Base-by-base conservation (phyloP, 1,140 invertebrate genomes). In the Brachionus plicatilis region DNA sequence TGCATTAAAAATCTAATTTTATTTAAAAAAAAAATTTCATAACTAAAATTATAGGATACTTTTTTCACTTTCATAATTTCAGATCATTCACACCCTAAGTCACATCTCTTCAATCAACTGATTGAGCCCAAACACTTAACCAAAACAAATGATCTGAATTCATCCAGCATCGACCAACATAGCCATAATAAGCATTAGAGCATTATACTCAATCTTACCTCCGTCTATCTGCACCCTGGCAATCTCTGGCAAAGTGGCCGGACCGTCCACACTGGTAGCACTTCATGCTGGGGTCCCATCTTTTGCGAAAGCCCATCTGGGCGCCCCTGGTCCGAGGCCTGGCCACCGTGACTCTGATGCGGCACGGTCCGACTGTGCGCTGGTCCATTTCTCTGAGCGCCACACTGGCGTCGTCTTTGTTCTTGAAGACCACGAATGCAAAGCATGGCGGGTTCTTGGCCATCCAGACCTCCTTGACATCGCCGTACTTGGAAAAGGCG, bases 391-490 rank as follows among this genome's bases (percentile, higher is more conserved):
- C 87, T 76, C 85, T 85, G 6, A 90, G 86, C n/a, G 89, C 87
- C 53, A 85, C 87, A 43, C 87, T 87, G 8, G 89, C 89, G 86
- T 90, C 88, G 66, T 88, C 88, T 79, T 85, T 86, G 70, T 88
- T 86, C 76, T 88, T 87, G 86, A 87, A 90, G 1, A 89, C 88
- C 29, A 90, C 85, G 86, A 90, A 90, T 5, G 88, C 88, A 87
- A 90, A 90, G 76, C 89, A 89, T 45, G 89, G 89, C 14, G 88
- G 88, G 70, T 87, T 88, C 70, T 86, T 86, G 1, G 89, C 89
- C 41, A 90, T 85, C 89, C 89, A 90, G 4, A 89, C 86, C 84
- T 90, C 89, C 41, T 86, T 85, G 11, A 90, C 17, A 45, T 86
- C 86, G 14, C 89, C 89, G 87, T 88, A 90, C 76, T 88, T 88